Percentiles rank a stretch among this genome's conserved stretches.
These are phyloP conservation scores for Smutsia gigantea DNA, from an alignment of 2,797 vertebrate species.

Conservation along the genomic window DNA sequence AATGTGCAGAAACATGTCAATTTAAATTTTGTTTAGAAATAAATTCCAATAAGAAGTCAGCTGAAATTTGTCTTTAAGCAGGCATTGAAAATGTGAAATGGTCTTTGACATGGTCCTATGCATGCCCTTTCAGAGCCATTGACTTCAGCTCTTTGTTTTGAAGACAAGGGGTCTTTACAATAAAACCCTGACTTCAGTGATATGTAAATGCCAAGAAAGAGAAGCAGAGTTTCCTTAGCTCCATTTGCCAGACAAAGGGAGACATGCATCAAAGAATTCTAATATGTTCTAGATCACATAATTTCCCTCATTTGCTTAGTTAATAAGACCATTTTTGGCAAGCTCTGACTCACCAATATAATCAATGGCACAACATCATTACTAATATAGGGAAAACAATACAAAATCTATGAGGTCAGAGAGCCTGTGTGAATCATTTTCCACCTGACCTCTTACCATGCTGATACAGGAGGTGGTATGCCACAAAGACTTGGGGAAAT, in stretches of 20 bases:
- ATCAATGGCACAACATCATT: not conserved
- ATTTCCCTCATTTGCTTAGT: slow-evolving; percentile 5
- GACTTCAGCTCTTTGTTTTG: slow-evolving; percentile 14
- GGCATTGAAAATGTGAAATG: not conserved
- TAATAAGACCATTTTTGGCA: not conserved
- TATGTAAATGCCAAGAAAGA: not conserved
- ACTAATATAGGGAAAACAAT: not conserved
- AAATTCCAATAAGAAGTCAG: not conserved
- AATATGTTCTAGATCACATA: not conserved
- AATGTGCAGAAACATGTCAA: not conserved
- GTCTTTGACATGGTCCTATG: not conserved
- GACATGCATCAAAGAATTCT: not conserved
- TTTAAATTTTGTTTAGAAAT: slow-evolving; percentile 16
- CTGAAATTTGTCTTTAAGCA: not conserved
- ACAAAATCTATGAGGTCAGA: not conserved
- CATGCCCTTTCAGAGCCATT: not conserved
- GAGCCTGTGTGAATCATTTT: not conserved
- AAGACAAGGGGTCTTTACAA: not conserved
- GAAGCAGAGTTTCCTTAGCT: not conserved
- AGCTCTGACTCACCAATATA: not conserved
- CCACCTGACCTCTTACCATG: not conserved
- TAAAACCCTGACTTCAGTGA: not conserved
- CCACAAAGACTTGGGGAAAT: not conserved
- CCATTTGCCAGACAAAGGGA: slow-evolving; percentile 30
- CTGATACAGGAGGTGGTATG: not conserved